These are phyloP conservation scores for Phrynocephalus guinanensis DNA, from an alignment of 2,797 vertebrate species.

Conservation along the genomic window DNA sequence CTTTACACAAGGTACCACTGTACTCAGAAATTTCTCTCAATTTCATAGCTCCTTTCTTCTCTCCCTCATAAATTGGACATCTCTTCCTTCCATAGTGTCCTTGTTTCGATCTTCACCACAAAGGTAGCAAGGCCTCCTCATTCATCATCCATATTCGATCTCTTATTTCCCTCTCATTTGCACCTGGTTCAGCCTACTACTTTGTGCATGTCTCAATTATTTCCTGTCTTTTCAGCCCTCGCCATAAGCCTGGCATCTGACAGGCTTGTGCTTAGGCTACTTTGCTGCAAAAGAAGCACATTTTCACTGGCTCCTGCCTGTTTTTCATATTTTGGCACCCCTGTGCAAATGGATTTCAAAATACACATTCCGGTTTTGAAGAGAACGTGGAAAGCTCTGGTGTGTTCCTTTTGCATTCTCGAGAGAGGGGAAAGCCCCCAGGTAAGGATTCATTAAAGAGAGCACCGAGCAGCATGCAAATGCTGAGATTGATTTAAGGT, in stretches of 20 bases:
- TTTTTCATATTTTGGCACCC: conserved; percentile 43
- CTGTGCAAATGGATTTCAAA: conserved; percentile 39
- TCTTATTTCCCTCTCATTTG: too few relatives aligned
- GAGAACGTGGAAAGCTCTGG: conserved; percentile 50
- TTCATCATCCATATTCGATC: too few relatives aligned
- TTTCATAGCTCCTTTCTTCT: too few relatives aligned
- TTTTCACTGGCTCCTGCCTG: conserved; percentile 20
- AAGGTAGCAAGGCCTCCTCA: too few relatives aligned
- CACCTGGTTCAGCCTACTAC: not conserved
- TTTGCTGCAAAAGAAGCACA: conserved; percentile 22
- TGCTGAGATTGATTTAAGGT: conserved; percentile 21
- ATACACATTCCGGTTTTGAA: conserved; percentile 40
- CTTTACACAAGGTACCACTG: too few relatives aligned
- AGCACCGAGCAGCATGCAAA: conserved; percentile 46
- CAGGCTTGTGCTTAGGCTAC: conserved; percentile 4
- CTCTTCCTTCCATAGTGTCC: too few relatives aligned
- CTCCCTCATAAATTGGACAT: too few relatives aligned
- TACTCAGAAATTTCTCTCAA: too few relatives aligned
- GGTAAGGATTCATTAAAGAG: conserved; percentile 47
- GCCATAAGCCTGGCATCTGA: not conserved
- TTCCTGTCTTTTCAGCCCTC: not conserved
- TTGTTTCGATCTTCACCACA: too few relatives aligned
- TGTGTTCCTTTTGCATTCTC: conserved; percentile 56
- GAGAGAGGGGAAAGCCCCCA: conserved; percentile 47
- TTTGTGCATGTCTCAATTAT: not conserved